Conservation (phyloP, 2,888 invertebrate genomes). For the Ennomos quercinarius region DNA sequence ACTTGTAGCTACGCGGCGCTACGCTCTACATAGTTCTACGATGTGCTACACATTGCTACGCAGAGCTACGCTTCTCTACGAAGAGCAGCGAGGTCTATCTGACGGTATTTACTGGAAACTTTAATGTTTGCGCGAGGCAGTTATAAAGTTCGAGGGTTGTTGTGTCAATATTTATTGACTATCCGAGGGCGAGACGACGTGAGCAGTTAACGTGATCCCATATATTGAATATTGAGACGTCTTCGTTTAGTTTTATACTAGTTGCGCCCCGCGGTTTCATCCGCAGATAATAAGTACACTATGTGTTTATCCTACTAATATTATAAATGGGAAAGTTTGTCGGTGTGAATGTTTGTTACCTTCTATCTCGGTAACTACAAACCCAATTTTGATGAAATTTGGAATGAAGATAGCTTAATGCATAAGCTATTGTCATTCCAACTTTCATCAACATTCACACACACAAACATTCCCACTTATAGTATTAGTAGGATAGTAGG, state of each 20-base stretch:
- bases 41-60: constrained; percentile 7
- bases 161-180: constrained; percentile 25
- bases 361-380: too few relatives aligned
- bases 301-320: too few relatives aligned
- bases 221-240: constrained; percentile 12
- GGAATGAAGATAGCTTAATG: too few relatives aligned
- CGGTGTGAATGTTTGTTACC: too few relatives aligned
- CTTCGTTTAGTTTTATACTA: constrained; percentile 3
- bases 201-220: constrained; percentile 16
- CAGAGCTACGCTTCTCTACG: constrained; percentile 1
- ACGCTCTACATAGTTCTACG: constrained; percentile 14
- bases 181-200: constrained; percentile 8
- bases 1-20: constrained; percentile 19
- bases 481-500: too few relatives aligned
- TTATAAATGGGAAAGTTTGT: too few relatives aligned
- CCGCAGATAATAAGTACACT: too few relatives aligned
- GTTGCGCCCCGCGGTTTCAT: too few relatives aligned
- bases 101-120: constrained; percentile 8
- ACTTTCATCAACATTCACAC: too few relatives aligned
- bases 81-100: not conserved
- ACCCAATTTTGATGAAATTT: too few relatives aligned
- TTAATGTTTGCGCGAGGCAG: constrained; percentile 12
- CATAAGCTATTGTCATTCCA: too few relatives aligned
- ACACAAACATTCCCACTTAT: too few relatives aligned
- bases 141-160: constrained; percentile 26